phyloP scores from a whole-genome alignment of 2,113 vertebrate species.

The Phycodurus eques region DNA sequence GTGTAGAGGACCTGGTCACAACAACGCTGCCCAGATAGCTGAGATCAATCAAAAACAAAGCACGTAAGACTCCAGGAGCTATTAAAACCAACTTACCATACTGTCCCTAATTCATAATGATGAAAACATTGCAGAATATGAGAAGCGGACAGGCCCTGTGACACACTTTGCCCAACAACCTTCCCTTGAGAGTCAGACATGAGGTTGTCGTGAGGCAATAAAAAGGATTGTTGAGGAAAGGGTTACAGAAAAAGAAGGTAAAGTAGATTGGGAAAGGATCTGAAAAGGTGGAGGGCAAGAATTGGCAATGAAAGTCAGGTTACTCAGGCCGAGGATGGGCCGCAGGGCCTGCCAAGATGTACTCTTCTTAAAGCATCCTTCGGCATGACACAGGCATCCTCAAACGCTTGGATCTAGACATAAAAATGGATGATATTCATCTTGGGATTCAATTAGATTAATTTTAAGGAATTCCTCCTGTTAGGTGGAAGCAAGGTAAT shows the following conservation, averaged over 20 bases:
- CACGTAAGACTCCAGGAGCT: conserved; percentile 88
- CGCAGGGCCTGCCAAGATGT: conserved; percentile 73
- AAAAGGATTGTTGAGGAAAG: conserved; percentile 45
- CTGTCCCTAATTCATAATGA: conserved; percentile 77
- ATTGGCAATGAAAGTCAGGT: conserved; percentile 69
- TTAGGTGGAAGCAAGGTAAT: conserved; percentile 74
- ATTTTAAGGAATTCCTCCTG: conserved; percentile 71
- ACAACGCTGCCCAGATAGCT: conserved; percentile 99
- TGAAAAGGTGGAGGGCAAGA: conserved; percentile 53
- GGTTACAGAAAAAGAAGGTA: conserved; percentile 40
- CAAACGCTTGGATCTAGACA: conserved; percentile 70
- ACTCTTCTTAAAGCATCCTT: conserved; percentile 70
- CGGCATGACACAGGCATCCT: conserved; percentile 72
- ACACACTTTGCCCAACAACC: conserved; percentile 76
- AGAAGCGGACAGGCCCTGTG: conserved; percentile 78
- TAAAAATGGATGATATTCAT: conserved; percentile 57
- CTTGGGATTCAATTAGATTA: conserved; percentile 66
- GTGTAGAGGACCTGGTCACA: conserved; percentile 99
- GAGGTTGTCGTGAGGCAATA: conserved; percentile 55
- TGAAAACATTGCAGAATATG: conserved; percentile 80
- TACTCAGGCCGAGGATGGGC: conserved; percentile 70
- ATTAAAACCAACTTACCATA: conserved; percentile 71
- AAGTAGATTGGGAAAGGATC: conserved; percentile 46
- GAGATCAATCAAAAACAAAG: conserved; percentile 99
- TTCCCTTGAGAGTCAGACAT: conserved; percentile 72